Conservation (phyloP, 2,113 vertebrate genomes). For the Scytalopus superciliaris region DNA sequence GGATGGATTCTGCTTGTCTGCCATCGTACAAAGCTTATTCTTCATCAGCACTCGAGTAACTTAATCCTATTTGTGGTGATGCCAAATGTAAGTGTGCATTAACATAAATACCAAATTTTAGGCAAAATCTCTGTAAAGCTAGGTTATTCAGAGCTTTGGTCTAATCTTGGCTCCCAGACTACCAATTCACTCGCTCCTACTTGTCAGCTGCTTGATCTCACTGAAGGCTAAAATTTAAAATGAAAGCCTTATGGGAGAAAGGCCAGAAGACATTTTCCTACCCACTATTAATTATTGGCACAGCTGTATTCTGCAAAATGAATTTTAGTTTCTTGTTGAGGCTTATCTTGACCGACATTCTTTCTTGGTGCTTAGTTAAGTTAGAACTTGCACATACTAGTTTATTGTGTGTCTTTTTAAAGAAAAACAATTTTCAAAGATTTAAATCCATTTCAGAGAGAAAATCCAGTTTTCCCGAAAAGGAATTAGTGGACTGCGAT, state of each 20-base stretch:
- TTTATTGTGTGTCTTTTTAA: neutral
- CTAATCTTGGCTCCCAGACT: neutral
- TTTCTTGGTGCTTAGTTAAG: neutral
- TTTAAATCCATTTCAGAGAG: neutral
- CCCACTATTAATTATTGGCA: neutral
- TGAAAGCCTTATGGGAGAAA: neutral
- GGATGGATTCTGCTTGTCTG: neutral
- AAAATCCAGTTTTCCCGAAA: neutral
- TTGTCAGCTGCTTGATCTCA: neutral
- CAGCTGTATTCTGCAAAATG: neutral
- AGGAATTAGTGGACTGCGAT: neutral
- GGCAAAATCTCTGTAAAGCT: neutral
- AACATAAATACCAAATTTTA: neutral
- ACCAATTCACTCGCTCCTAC: neutral
- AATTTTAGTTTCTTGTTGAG: neutral
- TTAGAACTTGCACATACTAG: neutral
- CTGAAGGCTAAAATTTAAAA: neutral
- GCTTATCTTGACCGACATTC: neutral
- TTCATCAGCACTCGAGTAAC: neutral
- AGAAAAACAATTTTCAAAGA: neutral
- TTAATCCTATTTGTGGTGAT: neutral
- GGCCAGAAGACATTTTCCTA: neutral
- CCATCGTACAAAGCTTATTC: neutral
- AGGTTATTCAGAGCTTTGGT: neutral
- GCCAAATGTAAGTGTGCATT: neutral